These are phyloP conservation scores for Tragelaphus scriptus DNA, from an alignment of 2,113 vertebrate genomes.

Conservation along the genomic window DNA sequence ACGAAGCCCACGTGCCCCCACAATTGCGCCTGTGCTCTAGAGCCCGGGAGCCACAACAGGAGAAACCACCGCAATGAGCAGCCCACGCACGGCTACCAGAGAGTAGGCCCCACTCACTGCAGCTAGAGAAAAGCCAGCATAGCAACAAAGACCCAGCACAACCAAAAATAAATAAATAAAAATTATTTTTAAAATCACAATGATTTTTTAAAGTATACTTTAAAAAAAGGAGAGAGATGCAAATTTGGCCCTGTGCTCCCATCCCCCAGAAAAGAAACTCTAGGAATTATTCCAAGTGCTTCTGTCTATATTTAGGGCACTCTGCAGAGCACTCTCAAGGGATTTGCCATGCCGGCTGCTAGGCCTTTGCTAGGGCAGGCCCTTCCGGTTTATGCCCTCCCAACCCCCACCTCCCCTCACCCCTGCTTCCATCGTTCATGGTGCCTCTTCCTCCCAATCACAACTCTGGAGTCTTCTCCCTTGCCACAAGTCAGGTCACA, in stretches of 20 bases:
- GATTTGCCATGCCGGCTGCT: not conserved
- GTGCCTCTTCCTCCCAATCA: not conserved
- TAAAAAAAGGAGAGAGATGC: not conserved
- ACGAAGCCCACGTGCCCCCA: accelerated
- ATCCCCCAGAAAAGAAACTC: not conserved
- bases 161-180: not conserved
- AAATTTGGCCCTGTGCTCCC: not conserved
- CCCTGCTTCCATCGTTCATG: not conserved
- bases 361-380: accelerated
- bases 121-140: not conserved
- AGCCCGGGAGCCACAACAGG: not conserved
- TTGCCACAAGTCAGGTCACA: not conserved
- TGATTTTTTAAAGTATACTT: not conserved
- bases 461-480: not conserved
- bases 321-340: not conserved
- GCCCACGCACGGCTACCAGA: accelerated
- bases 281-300: not conserved
- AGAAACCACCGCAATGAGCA: accelerated
- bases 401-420: not conserved
- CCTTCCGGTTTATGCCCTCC: not conserved
- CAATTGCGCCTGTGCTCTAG: accelerated
- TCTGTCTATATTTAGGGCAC: not conserved
- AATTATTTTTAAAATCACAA: not conserved
- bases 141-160: not conserved
- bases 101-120: not conserved